Evolutionary conservation across 1,140 invertebrate genomes (phyloP).

Genomic region (Artemia franciscana): DNA sequence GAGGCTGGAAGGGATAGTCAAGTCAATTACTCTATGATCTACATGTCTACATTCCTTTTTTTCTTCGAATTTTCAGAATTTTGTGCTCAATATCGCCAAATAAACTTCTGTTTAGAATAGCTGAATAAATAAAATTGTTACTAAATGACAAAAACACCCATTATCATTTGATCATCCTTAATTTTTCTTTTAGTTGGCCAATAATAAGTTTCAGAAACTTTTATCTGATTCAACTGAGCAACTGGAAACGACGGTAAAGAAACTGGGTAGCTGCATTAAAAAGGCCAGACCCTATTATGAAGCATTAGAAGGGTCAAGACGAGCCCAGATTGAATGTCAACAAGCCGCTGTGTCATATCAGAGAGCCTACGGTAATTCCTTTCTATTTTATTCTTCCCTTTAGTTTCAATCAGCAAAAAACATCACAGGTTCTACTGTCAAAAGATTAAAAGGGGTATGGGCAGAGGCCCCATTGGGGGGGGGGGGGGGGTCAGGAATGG

Average conservation of each 20-base stretch:
- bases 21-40: too few relatives aligned
- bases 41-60: too few relatives aligned
- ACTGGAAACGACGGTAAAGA: slow-evolving; percentile 55
- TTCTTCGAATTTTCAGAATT: too few relatives aligned
- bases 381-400: too few relatives aligned
- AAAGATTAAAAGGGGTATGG: too few relatives aligned
- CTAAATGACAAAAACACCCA: neutral
- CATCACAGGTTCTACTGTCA: too few relatives aligned
- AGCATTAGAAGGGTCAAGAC: slow-evolving; percentile 35
- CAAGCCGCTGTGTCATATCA: slow-evolving; percentile 75
- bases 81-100: too few relatives aligned
- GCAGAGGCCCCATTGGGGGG: too few relatives aligned
- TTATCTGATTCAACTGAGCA: slow-evolving; percentile 59
- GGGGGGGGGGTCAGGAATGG: too few relatives aligned
- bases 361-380: slow-evolving; percentile 62
- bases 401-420: too few relatives aligned
- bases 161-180: slow-evolving; percentile 5
- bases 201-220: slow-evolving; percentile 53
- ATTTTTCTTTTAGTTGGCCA: slow-evolving; percentile 38
- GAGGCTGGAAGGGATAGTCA: too few relatives aligned
- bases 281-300: slow-evolving; percentile 80
- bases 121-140: neutral
- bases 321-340: slow-evolving; percentile 56
- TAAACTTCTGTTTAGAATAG: neutral
- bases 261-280: slow-evolving; percentile 62